Evolutionary conservation across 1,140 invertebrate species (phyloP).

Genomic region (Vanessa tameamea): DNA sequence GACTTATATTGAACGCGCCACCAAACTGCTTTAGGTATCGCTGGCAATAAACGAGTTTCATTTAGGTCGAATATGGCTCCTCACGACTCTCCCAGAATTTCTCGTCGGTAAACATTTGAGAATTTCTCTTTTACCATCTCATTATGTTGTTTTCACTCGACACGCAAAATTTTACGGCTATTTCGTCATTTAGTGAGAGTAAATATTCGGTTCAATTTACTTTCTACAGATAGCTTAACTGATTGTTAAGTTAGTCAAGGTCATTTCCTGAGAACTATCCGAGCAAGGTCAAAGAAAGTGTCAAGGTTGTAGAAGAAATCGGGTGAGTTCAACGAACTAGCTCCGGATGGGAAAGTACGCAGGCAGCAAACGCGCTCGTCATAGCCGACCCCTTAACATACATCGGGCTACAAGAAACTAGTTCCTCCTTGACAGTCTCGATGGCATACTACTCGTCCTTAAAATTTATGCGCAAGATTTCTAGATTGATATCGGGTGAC

Average conservation of each 20-base stretch:
- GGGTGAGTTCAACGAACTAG: constrained; percentile 65
- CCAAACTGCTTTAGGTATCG: constrained; percentile 43
- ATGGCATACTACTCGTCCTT: constrained; percentile 34
- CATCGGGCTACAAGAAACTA: constrained; percentile 57
- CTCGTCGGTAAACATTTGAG: constrained; percentile 74
- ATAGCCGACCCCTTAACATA: constrained; percentile 72
- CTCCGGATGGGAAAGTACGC: constrained; percentile 74
- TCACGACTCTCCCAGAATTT: constrained; percentile 74
- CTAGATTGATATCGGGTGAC: constrained; percentile 47
- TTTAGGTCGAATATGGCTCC: constrained; percentile 70
- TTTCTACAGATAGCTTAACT: constrained; percentile 56
- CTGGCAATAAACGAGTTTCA: constrained; percentile 69
- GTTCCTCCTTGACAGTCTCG: constrained; percentile 57
- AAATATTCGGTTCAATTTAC: constrained; percentile 64
- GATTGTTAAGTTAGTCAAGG: constrained; percentile 55
- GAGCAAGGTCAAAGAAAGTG: constrained; percentile 77
- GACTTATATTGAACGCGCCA: constrained; percentile 33
- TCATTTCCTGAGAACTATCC: constrained; percentile 46
- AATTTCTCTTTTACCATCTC: constrained; percentile 80
- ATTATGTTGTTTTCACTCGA: constrained; percentile 77
- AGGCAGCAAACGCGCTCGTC: constrained; percentile 47
- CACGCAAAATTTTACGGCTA: constrained; percentile 64
- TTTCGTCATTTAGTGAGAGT: constrained; percentile 75
- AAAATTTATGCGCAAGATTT: constrained; percentile 42
- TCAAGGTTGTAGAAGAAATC: constrained; percentile 79